Percentiles rank a stretch among this genome's conserved stretches.
phyloP scores from a whole-genome alignment of 2,888 invertebrate species.

The Acleris cristana region DNA sequence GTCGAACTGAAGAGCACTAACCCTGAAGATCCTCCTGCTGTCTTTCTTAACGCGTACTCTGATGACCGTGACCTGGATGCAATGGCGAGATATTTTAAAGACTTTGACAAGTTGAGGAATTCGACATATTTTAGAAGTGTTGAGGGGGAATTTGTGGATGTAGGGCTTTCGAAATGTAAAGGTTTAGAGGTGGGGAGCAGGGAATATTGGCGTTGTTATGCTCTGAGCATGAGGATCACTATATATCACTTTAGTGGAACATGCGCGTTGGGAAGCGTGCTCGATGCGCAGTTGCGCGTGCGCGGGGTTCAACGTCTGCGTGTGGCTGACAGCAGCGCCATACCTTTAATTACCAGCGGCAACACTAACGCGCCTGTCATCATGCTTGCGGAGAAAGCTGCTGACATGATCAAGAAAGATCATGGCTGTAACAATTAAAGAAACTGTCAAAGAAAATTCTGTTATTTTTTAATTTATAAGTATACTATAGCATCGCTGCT shows the following conservation, averaged over 20 bases:
- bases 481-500: no score
- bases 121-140: slow-evolving; percentile 60
- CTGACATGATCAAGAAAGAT: slow-evolving; percentile 40
- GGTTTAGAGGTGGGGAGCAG: slow-evolving; percentile 61
- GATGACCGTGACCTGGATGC: slow-evolving; percentile 77
- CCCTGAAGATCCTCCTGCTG: slow-evolving; percentile 80
- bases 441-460: background rate
- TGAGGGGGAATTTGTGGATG: slow-evolving; percentile 50
- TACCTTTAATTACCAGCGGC: slow-evolving; percentile 82
- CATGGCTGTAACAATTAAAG: background rate
- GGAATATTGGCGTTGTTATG: slow-evolving; percentile 87
- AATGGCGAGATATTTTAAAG: slow-evolving; percentile 61
- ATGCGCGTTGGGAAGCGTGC: slow-evolving; percentile 90
- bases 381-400: slow-evolving; percentile 45
- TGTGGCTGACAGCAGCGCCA: slow-evolving; percentile 54
- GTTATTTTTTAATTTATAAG: background rate
- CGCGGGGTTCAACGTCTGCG: slow-evolving; percentile 45
- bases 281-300: slow-evolving; percentile 81
- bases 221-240: slow-evolving; percentile 85
- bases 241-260: slow-evolving; percentile 88
- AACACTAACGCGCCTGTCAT: slow-evolving; percentile 80
- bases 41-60: slow-evolving; percentile 83
- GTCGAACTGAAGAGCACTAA: slow-evolving; percentile 79
- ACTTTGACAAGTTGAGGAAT: slow-evolving; percentile 56
- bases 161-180: slow-evolving; percentile 45